Percentiles rank a stretch among this genome's conserved stretches.
phyloP scores from a whole-genome alignment of 2,113 vertebrate species.

The Amazona vittata region DNA sequence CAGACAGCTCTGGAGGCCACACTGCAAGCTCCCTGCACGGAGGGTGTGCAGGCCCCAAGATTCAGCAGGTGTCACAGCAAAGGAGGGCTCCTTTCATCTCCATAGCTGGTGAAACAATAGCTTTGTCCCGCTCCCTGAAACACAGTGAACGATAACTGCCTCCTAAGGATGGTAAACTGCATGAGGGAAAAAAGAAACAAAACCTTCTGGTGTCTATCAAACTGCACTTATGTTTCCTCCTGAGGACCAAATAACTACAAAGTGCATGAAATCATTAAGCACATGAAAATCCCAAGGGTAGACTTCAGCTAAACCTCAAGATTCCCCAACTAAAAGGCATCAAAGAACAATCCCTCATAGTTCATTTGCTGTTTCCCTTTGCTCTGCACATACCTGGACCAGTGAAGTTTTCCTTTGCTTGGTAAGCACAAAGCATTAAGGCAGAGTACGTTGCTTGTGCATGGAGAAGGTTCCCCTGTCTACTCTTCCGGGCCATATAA shows the following conservation, averaged over 20 bases:
- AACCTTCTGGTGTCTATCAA: slow-evolving; percentile 35
- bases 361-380: neutral
- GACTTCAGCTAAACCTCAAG: slow-evolving; percentile 44
- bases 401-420: neutral
- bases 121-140: neutral
- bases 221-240: slow-evolving; percentile 39
- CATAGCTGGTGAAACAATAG: slow-evolving; percentile 19
- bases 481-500: neutral
- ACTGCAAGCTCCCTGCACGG: neutral
- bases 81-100: neutral
- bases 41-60: neutral
- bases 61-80: neutral
- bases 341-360: slow-evolving; percentile 1
- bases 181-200: neutral
- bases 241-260: slow-evolving; percentile 65
- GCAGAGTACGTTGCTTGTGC: neutral
- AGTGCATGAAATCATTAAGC: slow-evolving; percentile 49
- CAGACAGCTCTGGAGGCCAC: neutral
- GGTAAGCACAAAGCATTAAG: neutral
- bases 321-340: slow-evolving; percentile 59
- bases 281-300: slow-evolving; percentile 59
- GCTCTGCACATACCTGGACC: neutral
- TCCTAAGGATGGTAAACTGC: neutral
- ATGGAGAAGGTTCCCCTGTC: neutral
- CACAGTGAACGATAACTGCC: neutral